Conservation (phyloP, 1,140 invertebrate genomes). For the Cylas formicarius region DNA sequence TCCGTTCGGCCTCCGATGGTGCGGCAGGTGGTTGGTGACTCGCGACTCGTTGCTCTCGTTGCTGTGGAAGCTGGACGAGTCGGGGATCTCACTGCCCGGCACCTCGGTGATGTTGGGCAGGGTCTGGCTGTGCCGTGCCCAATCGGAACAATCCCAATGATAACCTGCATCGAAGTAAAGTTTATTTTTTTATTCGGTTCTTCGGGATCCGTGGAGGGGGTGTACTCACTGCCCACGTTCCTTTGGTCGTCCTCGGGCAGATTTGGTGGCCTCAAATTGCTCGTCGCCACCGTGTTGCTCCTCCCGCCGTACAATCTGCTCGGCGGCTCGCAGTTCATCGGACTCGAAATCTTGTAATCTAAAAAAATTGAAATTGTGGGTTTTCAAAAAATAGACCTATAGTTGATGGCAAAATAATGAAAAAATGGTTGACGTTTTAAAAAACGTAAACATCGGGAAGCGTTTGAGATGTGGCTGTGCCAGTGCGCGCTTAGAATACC, state of each 20-base stretch:
- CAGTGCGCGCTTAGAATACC: too few relatives aligned
- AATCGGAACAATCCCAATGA: constrained; percentile 95
- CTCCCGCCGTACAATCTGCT: constrained; percentile 38
- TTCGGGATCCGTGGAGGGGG: too few relatives aligned
- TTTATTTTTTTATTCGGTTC: constrained; percentile 8
- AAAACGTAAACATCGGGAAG: neutral
- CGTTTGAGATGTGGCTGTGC: too few relatives aligned
- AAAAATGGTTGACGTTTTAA: constrained; percentile 1
- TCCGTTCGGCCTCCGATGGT: constrained; percentile 38
- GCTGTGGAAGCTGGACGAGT: constrained; percentile 82
- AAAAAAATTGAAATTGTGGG: too few relatives aligned
- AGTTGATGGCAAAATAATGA: neutral
- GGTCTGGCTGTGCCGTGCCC: constrained; percentile 76
- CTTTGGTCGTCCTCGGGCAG: constrained; percentile 35
- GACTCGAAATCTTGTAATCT: constrained; percentile 36
- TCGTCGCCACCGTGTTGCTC: constrained; percentile 25
- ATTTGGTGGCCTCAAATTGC: constrained; percentile 18
- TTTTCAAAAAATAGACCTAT: constrained; percentile 2
- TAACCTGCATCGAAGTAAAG: constrained; percentile 54
- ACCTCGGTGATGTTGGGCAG: constrained; percentile 88
- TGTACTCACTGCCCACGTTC: constrained; percentile 38
- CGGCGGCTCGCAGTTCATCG: constrained; percentile 35
- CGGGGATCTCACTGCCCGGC: constrained; percentile 81
- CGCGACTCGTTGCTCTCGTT: constrained; percentile 79
- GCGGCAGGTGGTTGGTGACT: constrained; percentile 45